Base-by-base conservation (phyloP, 1,140 invertebrate genomes). In the Heliconius congener region DNA sequence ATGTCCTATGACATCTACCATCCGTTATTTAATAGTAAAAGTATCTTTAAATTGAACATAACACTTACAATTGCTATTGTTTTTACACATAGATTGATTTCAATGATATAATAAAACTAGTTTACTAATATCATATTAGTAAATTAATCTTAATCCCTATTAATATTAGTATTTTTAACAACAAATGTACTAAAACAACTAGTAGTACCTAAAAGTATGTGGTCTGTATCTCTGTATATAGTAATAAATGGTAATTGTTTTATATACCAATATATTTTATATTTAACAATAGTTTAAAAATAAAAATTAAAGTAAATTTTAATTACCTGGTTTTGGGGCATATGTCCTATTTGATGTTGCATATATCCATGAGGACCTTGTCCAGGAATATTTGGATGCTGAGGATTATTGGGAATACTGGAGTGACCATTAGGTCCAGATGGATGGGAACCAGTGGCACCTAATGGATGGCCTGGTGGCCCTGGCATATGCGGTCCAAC, bases 281-380 rank as follows among this genome's bases (percentile, higher is more conserved):
- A 11, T 66, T 66, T 1, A 27, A 27, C n/a, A 16, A 30, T n/a
- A 66, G 19, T 60, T 2, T 23, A 8, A 52, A 46, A 19, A 52
- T 60, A n/a, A 60, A 60, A n/a, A 3, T 60, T n/a, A 0, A n/a
- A 57, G 18, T 52, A 52, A 19, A 19, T 66, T 27, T 66, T 37
- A 81, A 71, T 89, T 86, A 94, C 94, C 88, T 95, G 94, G 78
- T 91, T 90, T 60, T 91, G 90, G 72, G 93, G 87, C 88, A 95
- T 91, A 79, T 95, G 94, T 37, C 90, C 89, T 83, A 95, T 94
- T 78, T 94, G 94, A 90, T 95, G 94, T 77, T 94, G 93, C 81
- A 95, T 95, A 85, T 96, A 96, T 39, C 95, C 95, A 86, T 95
- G 95, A 27, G 95, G 95, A 19, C 90, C 94, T 85, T 95, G 95